phyloP scores from a whole-genome alignment of 2,113 vertebrate species.

The Paramisgurnus dabryanus region DNA sequence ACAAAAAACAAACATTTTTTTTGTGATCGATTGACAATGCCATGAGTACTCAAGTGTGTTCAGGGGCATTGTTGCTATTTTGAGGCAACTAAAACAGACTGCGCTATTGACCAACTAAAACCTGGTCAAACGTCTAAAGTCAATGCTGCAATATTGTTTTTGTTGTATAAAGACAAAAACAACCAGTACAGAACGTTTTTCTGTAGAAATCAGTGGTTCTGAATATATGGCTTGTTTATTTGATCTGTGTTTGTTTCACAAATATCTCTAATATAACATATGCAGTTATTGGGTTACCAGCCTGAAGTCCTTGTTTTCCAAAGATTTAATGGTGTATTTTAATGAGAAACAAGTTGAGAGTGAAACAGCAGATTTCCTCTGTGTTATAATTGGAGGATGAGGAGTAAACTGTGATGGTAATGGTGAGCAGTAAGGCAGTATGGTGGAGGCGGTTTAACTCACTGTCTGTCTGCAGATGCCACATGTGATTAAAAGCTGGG shows the following conservation, averaged over 20 bases:
- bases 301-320: not conserved
- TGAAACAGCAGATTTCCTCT: not conserved
- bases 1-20: too few relatives aligned
- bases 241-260: not conserved
- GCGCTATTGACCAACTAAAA: too few relatives aligned
- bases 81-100: too few relatives aligned
- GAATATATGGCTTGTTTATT: not conserved
- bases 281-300: not conserved
- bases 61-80: too few relatives aligned
- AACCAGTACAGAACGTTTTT: not conserved
- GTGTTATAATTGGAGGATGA: not conserved
- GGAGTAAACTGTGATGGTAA: not conserved
- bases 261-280: not conserved
- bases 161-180: too few relatives aligned
- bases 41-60: too few relatives aligned
- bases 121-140: too few relatives aligned
- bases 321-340: not conserved
- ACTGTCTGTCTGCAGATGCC: slow-evolving; percentile 27
- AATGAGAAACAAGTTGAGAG: not conserved
- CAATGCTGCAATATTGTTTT: too few relatives aligned
- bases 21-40: too few relatives aligned
- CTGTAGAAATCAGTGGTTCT: not conserved
- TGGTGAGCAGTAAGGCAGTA: not conserved
- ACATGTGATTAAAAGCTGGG: slow-evolving; percentile 24
- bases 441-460: slow-evolving; percentile 7